Percentiles rank a stretch among this genome's conserved stretches.
Conservation (phyloP, 2,797 vertebrate genomes). For the Lateolabrax maculatus region DNA sequence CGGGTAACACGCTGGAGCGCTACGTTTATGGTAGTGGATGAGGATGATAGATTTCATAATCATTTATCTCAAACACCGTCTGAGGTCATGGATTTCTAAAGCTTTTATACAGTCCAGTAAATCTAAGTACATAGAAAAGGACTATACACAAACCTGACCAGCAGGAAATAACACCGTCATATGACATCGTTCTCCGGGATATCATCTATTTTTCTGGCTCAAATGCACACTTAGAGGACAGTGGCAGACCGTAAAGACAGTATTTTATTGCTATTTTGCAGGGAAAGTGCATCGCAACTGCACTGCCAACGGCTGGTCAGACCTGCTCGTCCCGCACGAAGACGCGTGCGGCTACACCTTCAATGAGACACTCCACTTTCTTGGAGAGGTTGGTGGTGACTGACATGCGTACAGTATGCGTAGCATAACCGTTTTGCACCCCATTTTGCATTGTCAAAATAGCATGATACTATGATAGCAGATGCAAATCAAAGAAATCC, state of each 20-base stretch:
- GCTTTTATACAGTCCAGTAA: conserved; percentile 11
- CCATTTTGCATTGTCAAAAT: not conserved
- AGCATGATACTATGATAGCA: too few relatives aligned
- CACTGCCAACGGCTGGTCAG: conserved; percentile 87
- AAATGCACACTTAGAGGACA: not conserved
- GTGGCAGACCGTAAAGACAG: accelerated
- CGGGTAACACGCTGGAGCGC: conserved; percentile 1
- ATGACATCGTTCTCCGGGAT: not conserved
- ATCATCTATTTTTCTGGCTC: not conserved
- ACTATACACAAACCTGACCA: not conserved
- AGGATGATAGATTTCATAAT: conserved; percentile 32
- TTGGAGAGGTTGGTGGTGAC: conserved; percentile 65
- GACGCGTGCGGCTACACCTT: conserved; percentile 87
- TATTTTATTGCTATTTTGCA: conserved; percentile 58
- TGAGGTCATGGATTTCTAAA: not conserved
- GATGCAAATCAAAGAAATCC: too few relatives aligned
- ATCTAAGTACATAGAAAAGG: not conserved
- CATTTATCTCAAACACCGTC: not conserved
- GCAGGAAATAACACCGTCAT: not conserved
- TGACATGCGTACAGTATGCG: not conserved
- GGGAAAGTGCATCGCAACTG: conserved; percentile 90
- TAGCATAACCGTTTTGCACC: not conserved
- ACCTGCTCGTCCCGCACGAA: conserved; percentile 82
- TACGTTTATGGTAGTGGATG: conserved; percentile 12
- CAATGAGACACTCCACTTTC: conserved; percentile 74